Base-by-base conservation (phyloP, 2,797 vertebrate species). In the Falco columbarius region DNA sequence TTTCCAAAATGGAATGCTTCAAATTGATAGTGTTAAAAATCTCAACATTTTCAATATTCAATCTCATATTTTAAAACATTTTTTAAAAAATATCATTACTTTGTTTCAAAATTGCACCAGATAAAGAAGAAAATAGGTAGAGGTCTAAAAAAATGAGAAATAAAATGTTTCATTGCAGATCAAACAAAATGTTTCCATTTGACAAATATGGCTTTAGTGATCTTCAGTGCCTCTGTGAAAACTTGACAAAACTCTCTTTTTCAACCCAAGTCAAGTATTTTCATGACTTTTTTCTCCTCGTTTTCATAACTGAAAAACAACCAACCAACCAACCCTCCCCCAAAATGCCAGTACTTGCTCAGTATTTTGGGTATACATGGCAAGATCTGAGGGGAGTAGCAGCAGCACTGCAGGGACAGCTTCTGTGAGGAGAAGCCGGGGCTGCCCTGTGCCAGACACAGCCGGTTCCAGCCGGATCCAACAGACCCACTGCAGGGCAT, bases 11-110 rank as follows among this genome's bases (percentile, higher is more conserved):
- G 3, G 7, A 81, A 9, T 30, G 17, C 3, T 83, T 91, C 24
- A 80, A 91, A 92, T 54, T 15, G 52, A 30, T 63, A 73, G 16
- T 27, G 9, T 71, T 68, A 88, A 88, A 94, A 93, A 54, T 30
- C 16, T 67, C 40, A 76, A 47, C 1, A 44, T 70, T 82, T 92
- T 80, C 4, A 62, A 44, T 2, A 42, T 85, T 24, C 30, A 82
- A 10, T 73, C 18, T 76, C 8, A 3, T 42, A 20, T 12, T 75
- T 81, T 83, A 61, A 9, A 36, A 22, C 6, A 44, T 72, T 65
- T 65, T 44, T 19, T 92, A 75, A 16, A 65, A 74, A 59, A 63
- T 77, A 51, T 29, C 5, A 61, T 71, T 44, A 40, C 2, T 14
- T 36, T 47, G 3, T 24, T 72, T 90, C 77, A 61, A 92, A 86